phyloP scores from a whole-genome alignment of 2,113 vertebrate species.

The Willisornis vidua region DNA sequence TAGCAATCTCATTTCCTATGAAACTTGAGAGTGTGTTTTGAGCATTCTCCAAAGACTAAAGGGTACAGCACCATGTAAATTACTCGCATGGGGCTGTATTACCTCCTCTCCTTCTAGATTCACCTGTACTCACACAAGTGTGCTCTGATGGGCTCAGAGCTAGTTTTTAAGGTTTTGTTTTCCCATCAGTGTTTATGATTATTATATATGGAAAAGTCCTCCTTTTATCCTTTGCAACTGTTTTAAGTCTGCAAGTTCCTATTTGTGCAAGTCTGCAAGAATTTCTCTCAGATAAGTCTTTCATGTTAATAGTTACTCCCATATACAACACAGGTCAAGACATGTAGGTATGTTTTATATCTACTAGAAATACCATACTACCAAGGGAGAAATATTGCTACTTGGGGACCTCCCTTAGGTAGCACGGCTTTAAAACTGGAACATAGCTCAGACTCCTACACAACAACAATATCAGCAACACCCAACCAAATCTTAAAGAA shows the following conservation, averaged over 20 bases:
- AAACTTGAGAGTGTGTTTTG: background rate
- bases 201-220: background rate
- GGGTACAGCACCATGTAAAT: background rate
- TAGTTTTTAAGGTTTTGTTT: background rate
- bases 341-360: background rate
- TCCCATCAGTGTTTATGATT: background rate
- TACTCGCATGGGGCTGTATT: background rate
- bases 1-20: background rate
- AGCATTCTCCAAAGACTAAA: background rate
- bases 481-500: background rate
- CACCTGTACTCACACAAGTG: background rate
- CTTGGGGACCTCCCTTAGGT: background rate
- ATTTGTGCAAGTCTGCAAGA: background rate
- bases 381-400: background rate
- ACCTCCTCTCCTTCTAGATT: background rate
- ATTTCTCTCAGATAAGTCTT: background rate
- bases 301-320: background rate
- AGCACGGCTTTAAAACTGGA: background rate
- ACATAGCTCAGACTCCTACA: background rate
- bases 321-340: background rate
- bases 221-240: background rate
- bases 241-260: background rate
- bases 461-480: background rate
- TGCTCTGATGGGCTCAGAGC: background rate
- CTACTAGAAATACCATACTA: background rate